These are phyloP conservation scores for Noturus placidus DNA, from an alignment of 2,113 vertebrate genomes.

Conservation along the genomic window DNA sequence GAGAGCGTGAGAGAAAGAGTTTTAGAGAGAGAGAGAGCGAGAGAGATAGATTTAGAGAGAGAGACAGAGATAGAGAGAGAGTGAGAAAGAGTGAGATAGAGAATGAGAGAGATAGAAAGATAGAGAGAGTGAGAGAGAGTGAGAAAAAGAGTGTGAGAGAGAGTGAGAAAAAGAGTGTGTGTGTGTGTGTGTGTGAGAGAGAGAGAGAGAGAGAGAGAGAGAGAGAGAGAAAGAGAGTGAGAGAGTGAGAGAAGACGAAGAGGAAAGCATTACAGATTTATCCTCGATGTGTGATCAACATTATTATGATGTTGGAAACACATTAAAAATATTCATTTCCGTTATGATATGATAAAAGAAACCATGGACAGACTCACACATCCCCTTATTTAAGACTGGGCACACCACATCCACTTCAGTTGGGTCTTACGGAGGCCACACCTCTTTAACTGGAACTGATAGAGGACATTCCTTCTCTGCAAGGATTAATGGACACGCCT, in stretches of 20 bases:
- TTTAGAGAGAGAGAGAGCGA: background rate
- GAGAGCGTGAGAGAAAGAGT: background rate
- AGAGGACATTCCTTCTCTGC: background rate
- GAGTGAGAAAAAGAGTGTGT: too few relatives aligned
- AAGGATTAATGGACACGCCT: background rate
- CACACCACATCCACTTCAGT: background rate
- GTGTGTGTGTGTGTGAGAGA: too few relatives aligned
- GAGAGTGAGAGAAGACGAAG: background rate
- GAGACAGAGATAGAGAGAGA: background rate
- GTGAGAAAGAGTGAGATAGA: background rate
- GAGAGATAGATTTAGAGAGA: too few relatives aligned
- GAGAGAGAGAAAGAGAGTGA: too few relatives aligned
- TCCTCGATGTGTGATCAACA: background rate
- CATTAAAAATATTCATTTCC: background rate
- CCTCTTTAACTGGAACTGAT: background rate
- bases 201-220: background rate
- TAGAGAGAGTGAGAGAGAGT: background rate
- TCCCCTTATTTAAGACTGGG: background rate
- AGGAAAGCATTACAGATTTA: background rate
- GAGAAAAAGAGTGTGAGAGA: background rate
- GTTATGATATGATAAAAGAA: background rate
- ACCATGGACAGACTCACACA: background rate
- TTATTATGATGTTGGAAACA: background rate
- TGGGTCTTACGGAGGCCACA: too few relatives aligned
- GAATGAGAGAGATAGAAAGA: too few relatives aligned